Conservation (phyloP, 2,888 invertebrate genomes). For the Stomorhina lunata region DNA sequence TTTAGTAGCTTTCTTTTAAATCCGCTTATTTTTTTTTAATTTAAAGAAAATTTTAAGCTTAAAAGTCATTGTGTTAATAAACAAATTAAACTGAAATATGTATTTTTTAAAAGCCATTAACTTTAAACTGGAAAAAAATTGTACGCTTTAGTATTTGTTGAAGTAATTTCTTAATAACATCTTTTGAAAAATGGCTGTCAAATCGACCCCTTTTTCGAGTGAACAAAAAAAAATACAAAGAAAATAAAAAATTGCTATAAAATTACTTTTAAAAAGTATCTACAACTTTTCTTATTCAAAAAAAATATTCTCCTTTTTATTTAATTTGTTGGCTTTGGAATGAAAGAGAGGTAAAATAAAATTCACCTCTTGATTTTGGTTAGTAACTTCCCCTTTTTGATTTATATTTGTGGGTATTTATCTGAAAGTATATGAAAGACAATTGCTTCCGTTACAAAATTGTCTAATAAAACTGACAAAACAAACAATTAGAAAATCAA, state of each 20-base stretch:
- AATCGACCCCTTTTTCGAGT: neutral
- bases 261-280: neutral
- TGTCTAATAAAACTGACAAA: conserved; percentile 46
- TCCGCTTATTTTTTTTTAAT: too few relatives aligned
- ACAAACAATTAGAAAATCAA: conserved; percentile 57
- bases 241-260: conserved; percentile 40
- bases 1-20: too few relatives aligned
- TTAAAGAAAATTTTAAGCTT: too few relatives aligned
- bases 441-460: conserved; percentile 50
- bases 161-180: neutral
- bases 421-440: neutral
- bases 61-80: too few relatives aligned
- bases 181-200: conserved; percentile 52
- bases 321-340: neutral
- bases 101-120: neutral
- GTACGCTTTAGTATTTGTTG: neutral
- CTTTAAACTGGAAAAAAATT: neutral
- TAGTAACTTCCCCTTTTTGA: conserved; percentile 8
- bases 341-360: neutral
- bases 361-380: conserved; percentile 28
- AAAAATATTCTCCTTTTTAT: neutral
- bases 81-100: too few relatives aligned
- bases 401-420: neutral
- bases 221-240: neutral
- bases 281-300: neutral